Base-by-base conservation (phyloP, 2,888 invertebrate species). In the Enchytraeus crypticus region DNA sequence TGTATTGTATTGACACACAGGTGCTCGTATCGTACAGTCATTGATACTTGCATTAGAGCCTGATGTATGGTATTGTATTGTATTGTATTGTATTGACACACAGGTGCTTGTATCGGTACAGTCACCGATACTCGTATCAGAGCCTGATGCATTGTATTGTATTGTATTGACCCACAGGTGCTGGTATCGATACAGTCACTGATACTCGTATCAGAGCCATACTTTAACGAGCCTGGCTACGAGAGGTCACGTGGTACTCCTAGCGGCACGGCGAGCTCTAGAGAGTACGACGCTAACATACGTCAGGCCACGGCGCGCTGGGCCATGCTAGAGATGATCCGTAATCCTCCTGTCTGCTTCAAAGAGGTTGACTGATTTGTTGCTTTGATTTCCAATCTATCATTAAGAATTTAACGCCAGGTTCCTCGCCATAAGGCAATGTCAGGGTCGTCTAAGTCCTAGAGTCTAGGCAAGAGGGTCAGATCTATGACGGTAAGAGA, bases 251-350 rank as follows among this genome's bases (percentile, higher is more conserved):
- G 79, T 27, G 78, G 78, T 14, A 79, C 80, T 26, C 71, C 74
- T 0, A 73, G 88, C 27, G 93, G 92, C 69, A 89, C 87, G 70
- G 88, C 88, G 78, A 90, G 90, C 75, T 91, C 91, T 67, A 85
- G 88, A 72, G 92, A 93, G 81, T 95, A 95, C 82, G 93, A 93
- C 81, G 88, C 90, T 71, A 93, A 92, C 81, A 92, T 95, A 74
- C 88, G 90, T 80, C 91, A 92, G 81, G 92, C 92, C 11, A 91
- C 90, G 69, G 91, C 90, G 66, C 87, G 90, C 76, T 95, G 92
- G 93, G 93, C 91, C 67, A 93, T 95, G 91, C 83, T 95, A 66
- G 92, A 95, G 81, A 92, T 92, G 79, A 85, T 95, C 69, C 82
- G 88, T 63, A 88, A 88, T 81, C 91, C 93, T 4, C 89, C 89